Evolutionary conservation across 2,797 vertebrate genomes (phyloP), one percentile per base, ranked within the genome.

Genomic region (Lates japonicus): DNA sequence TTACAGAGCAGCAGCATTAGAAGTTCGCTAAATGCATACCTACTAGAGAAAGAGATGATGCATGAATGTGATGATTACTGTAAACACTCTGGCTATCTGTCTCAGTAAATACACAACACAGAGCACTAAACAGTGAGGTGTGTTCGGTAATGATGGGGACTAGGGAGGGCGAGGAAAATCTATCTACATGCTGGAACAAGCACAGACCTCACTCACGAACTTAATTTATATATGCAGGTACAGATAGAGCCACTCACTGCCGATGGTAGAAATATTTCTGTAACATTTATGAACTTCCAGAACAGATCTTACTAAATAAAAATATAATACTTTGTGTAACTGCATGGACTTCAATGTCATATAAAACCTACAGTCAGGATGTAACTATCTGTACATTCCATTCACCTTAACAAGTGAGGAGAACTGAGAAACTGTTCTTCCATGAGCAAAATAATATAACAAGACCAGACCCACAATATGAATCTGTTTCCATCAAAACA

Each of bases 121-220:
- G 16, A 37, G 70, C 74, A 61, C 72, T 67, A 58, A 82, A 68
- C 51, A 33, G 69, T 35, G 76, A 74, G 61, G 61, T 54, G 87
- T 84, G 81, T 61, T 86, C 63, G 51, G 82, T 83, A 48, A 83
- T 71, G 81, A 77, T 41, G 72, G 79, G 70, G 82, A 67, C 82
- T 82, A 37, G 71, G 66, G 67, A 86, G 77, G 86, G 80, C 46
- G 35, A 86, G 87, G 85, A 79, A 84, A 87, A 87, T 77, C 85
- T 90, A 37, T 87, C 62, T 78, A 66, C 94, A 91, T 76, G 95
- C 85, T 59, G 19, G 19, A 85, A 91, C 95, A 94, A 63, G 94
- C 85, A 46, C 31, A 3, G 68, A 77, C 72, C 70, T 70, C 16
- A 33, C 61, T 83, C 83, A n/a, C n/a, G n/a, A n/a, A n/a, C n/a